Evolutionary conservation across 2,888 invertebrate genomes (phyloP), one percentile per base, ranked within the genome.

Genomic region (Sminthurinus aureus): DNA sequence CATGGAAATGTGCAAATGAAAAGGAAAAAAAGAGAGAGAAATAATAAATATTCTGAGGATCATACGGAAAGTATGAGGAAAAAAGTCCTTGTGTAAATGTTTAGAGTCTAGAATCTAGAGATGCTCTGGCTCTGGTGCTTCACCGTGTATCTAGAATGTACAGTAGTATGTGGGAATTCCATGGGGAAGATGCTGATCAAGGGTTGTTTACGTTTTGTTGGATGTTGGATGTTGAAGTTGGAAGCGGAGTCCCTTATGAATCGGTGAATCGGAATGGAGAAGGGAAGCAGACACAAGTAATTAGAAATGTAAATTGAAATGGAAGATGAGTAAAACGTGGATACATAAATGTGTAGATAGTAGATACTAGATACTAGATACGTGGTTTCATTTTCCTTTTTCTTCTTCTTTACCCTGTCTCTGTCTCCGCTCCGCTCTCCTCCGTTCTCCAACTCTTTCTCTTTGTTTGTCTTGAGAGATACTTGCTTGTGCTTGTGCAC

Each of bases 221-320:
- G n/a, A 24, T 24, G 11, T 20, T 11, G n/a, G 69, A 1, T 66
- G 66, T 66, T 20, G 20, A 3, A 66, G 3, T n/a, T 20, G 66
- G 66, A 66, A 15, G 66, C 20, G 24, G 69, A 20, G 13, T 20
- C 38, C n/a, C 64, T 20, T 78, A 75, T 75, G 74, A 58, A 12
- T 20, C 73, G 71, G 15, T 52, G 52, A 67, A 26, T 79, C 64
- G 79, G 13, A 51, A 66, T 80, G 80, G 18, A 51, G 82, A 77
- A 26, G 22, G 6, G 38, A 38, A 38, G 51, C 22, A 81, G 20
- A 80, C 66, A 58, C 67, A 82, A 76, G 84, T 82, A 84, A 84
- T 84, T 84, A 84, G 82, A 84, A 82, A 84, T 84, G 84, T 80
- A 84, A 84, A 84, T 84, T 84, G 84, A 84, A 84, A 84, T 76